Conservation (phyloP, 2,113 vertebrate genomes). For the Trogon surrucura region DNA sequence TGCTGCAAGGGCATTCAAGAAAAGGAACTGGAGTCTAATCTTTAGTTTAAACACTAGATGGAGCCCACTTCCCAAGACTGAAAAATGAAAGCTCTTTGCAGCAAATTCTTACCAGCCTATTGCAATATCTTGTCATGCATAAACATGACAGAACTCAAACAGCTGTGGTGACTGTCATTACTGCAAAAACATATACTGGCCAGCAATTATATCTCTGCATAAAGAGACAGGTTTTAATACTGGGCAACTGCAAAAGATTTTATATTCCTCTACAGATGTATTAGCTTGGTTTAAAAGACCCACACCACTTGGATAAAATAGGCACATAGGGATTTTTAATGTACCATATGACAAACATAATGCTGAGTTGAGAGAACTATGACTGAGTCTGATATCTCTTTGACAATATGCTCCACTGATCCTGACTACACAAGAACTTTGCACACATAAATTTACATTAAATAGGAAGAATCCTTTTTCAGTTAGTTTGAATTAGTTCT, state of each 20-base stretch:
- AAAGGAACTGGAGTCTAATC: neutral
- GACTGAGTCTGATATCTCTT: rapidly evolving
- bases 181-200: neutral
- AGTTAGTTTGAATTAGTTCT: neutral
- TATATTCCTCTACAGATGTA: neutral
- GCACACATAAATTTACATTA: neutral
- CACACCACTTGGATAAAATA: neutral
- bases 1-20: constrained; percentile 27
- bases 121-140: neutral
- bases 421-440: neutral
- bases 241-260: neutral
- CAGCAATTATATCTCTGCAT: neutral
- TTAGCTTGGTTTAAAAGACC: neutral
- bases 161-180: neutral
- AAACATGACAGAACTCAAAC: neutral
- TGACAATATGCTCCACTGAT: neutral
- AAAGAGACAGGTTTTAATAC: neutral
- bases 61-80: constrained; percentile 73
- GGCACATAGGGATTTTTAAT: neutral
- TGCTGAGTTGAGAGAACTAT: neutral
- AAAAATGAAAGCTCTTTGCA: neutral
- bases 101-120: neutral
- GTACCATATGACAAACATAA: neutral
- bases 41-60: constrained; percentile 76
- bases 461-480: neutral